These are phyloP conservation scores for Heliothis peltigera DNA, from an alignment of 2,888 invertebrate species.

Conservation along the genomic window DNA sequence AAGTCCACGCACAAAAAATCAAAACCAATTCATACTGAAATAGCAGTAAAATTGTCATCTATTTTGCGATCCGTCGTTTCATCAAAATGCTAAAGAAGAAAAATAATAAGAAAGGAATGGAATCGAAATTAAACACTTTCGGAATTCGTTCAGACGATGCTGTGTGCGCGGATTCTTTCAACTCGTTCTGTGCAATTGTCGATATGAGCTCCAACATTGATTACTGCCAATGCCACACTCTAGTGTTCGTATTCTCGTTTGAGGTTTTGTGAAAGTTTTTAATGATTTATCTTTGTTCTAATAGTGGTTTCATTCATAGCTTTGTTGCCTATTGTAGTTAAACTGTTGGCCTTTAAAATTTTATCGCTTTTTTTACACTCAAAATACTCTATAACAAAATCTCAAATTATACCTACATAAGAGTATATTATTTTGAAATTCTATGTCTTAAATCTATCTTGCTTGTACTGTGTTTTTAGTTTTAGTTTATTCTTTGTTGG, in stretches of 20 bases:
- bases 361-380: not conserved
- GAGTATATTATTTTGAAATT: too few species aligned
- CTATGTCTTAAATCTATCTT: too few species aligned
- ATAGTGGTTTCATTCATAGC: not conserved
- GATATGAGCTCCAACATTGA: slow-evolving; percentile 55
- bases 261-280: slow-evolving; percentile 27
- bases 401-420: too few species aligned
- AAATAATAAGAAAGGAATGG: slow-evolving; percentile 60
- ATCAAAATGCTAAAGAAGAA: slow-evolving; percentile 51
- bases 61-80: slow-evolving; percentile 44
- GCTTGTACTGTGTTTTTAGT: too few species aligned
- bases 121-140: slow-evolving; percentile 60
- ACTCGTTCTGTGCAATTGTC: slow-evolving; percentile 51
- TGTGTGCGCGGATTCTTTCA: slow-evolving; percentile 46
- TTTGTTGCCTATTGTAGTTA: not conserved
- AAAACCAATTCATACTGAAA: slow-evolving; percentile 26
- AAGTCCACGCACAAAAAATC: slow-evolving; percentile 13
- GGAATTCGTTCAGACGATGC: slow-evolving; percentile 56
- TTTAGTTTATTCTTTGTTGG: too few species aligned
- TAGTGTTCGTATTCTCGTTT: slow-evolving; percentile 26
- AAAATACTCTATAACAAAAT: too few species aligned
- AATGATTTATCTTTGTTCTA: not conserved
- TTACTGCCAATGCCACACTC: slow-evolving; percentile 36
- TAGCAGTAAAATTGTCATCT: slow-evolving; percentile 41
- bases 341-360: not conserved